Evolutionary conservation across 2,888 invertebrate species (phyloP), one percentile per base, ranked within the genome.

Genomic region (Meloe dianella): DNA sequence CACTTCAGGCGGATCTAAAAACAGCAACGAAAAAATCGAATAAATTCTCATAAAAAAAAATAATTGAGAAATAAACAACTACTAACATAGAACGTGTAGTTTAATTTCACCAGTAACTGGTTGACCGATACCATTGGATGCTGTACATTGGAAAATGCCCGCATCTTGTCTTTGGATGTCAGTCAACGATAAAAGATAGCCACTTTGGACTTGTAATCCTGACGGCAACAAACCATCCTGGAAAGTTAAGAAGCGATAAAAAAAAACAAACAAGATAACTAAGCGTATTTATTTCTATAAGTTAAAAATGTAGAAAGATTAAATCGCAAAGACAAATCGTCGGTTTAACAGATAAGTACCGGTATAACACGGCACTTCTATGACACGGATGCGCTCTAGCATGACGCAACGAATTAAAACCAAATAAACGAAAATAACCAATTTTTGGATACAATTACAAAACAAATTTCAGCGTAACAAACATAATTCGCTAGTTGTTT

Each of bases 1-100:
- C 67, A 89, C 89, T 84, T 89, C 89, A 6, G 89, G 89, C 6
- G 89, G 88, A 82, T 89, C 89, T 89, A 76, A 29, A 41, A 64
- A 51, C n/a, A 54, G 32, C 6, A 56, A 32, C 60, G 20, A 51
- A 38, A 56, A 2, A n/a, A 24, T 17, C 5, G 54, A 41, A 22
- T 24, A 17, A 24, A 24, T 61, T 22, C 12, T 20, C 17, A 38
- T 17, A 54, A 32, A 27, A 32, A 10, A 22, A 6, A 22, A 22
- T 7, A 17, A 8, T 41, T 17, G n/a, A 41, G 9, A 32, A n/a
- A 24, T 10, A 22, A 20, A 38, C 8, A 3, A 29, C 60, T 54
- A 78, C 83, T 80, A 78, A 85, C 85, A 84, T 47, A 85, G 74
- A 14, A 85, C 83, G 69, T 83, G 84, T 30, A 85, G 74, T 70